Conservation (phyloP, 2,888 invertebrate genomes). For the Drosophila kuntzei region DNA sequence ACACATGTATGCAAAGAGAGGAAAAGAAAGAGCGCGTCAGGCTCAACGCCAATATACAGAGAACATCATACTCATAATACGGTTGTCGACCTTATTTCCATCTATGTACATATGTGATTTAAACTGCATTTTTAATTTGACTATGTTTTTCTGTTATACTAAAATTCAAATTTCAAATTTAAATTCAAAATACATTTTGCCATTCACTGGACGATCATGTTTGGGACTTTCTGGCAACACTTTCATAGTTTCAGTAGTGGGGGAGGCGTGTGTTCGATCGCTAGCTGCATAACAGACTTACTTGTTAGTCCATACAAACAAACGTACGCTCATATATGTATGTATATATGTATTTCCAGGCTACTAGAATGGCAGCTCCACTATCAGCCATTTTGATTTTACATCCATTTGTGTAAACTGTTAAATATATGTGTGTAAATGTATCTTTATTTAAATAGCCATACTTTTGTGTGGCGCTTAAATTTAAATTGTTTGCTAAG, state of each 20-base stretch:
- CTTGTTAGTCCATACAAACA: slow-evolving; percentile 7
- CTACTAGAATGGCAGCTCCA: slow-evolving; percentile 5
- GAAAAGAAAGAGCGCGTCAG: slow-evolving; percentile 8
- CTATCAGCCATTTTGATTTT: slow-evolving; percentile 32
- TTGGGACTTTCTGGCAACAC: slow-evolving; percentile 55
- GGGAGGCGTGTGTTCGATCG: slow-evolving; percentile 22
- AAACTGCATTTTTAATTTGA: slow-evolving; percentile 11
- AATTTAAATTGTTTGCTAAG: slow-evolving; percentile 3
- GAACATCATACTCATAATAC: slow-evolving; percentile 63
- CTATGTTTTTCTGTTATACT: neutral
- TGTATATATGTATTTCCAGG: slow-evolving; percentile 9
- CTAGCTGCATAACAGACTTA: slow-evolving; percentile 27
- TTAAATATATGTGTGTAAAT: slow-evolving; percentile 8
- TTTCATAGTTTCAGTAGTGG: slow-evolving; percentile 13
- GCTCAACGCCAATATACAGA: slow-evolving; percentile 26
- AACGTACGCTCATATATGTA: neutral
- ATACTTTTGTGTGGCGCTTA: neutral
- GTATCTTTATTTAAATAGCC: neutral
- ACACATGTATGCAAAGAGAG: slow-evolving; percentile 13
- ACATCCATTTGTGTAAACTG: neutral
- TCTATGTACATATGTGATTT: slow-evolving; percentile 1
- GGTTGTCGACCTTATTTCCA: slow-evolving; percentile 70
- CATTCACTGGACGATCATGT: slow-evolving; percentile 32
- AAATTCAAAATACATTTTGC: slow-evolving; percentile 24
- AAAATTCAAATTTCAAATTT: neutral